phyloP scores from a whole-genome alignment of 2,113 vertebrate genomes.

The Cyanoramphus novaezelandiae region DNA sequence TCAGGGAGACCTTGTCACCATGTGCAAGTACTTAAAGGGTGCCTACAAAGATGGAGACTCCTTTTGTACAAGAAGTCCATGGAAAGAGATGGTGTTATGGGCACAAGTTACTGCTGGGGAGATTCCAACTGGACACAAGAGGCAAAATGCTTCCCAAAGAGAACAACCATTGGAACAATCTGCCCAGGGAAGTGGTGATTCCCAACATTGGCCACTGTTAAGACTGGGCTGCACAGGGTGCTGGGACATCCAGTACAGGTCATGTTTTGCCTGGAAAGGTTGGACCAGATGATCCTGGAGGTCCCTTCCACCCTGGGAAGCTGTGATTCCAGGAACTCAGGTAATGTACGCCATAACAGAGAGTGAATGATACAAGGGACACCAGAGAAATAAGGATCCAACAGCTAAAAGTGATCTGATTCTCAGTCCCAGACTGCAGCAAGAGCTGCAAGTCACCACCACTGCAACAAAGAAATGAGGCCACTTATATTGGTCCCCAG shows the following conservation, averaged over 20 bases:
- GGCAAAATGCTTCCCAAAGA: background rate
- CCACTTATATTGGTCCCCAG: background rate
- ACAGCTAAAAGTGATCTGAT: background rate
- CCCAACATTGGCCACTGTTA: background rate
- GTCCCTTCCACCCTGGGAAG: background rate
- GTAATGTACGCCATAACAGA: fast-evolving
- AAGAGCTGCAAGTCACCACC: background rate
- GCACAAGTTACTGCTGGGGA: background rate
- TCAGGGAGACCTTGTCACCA: background rate
- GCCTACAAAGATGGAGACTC: background rate
- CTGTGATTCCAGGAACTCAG: background rate
- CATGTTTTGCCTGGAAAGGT: background rate
- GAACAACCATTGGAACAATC: background rate
- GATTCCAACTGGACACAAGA: background rate
- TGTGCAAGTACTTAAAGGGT: background rate
- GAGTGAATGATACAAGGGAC: background rate
- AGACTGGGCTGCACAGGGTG: background rate
- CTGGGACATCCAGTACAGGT: background rate
- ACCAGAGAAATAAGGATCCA: background rate
- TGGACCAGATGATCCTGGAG: background rate
- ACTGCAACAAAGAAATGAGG: background rate
- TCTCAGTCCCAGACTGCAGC: background rate
- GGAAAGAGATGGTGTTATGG: background rate
- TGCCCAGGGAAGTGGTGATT: background rate
- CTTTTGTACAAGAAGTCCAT: background rate